phyloP scores from a whole-genome alignment of 2,888 invertebrate species.

The Xestia sexstrigata region DNA sequence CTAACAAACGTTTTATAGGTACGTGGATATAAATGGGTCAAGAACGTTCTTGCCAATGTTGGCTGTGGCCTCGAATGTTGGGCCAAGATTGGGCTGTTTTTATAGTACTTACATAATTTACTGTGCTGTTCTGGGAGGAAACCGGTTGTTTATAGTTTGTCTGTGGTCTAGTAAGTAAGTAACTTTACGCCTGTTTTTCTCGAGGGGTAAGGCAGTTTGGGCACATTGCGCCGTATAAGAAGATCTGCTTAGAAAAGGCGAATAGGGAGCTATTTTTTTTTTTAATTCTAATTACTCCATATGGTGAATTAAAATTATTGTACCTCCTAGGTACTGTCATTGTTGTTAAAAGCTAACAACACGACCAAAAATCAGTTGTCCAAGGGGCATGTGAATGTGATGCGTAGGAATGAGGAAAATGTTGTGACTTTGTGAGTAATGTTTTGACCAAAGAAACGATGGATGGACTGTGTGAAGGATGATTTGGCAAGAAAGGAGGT shows the following conservation, averaged over 20 bases:
- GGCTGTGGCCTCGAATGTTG: slow-evolving; percentile 23
- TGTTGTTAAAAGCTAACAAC: not conserved
- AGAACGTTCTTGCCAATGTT: slow-evolving; percentile 34
- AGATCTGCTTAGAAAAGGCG: no score
- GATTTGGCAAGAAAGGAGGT: no score
- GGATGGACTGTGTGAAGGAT: no score
- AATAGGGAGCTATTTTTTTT: no score
- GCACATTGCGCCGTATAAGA: not conserved
- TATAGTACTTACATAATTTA: slow-evolving; percentile 1
- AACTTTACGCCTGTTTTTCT: no score
- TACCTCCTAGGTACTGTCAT: not conserved
- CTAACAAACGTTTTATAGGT: slow-evolving; percentile 9
- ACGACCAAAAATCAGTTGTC: not conserved
- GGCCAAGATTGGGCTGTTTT: slow-evolving; percentile 26
- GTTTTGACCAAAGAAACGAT: no score
- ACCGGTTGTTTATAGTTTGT: not conserved
- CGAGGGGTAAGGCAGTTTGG: not conserved
- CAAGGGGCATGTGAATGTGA: no score
- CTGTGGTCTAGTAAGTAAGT: not conserved
- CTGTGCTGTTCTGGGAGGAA: not conserved
- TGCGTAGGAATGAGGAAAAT: no score
- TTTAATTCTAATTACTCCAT: no score
- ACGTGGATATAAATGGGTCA: slow-evolving; percentile 45
- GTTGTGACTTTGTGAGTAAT: no score
- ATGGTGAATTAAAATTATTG: not conserved